phyloP scores from a whole-genome alignment of 2,888 invertebrate genomes.

The Orchesella flavescens region DNA sequence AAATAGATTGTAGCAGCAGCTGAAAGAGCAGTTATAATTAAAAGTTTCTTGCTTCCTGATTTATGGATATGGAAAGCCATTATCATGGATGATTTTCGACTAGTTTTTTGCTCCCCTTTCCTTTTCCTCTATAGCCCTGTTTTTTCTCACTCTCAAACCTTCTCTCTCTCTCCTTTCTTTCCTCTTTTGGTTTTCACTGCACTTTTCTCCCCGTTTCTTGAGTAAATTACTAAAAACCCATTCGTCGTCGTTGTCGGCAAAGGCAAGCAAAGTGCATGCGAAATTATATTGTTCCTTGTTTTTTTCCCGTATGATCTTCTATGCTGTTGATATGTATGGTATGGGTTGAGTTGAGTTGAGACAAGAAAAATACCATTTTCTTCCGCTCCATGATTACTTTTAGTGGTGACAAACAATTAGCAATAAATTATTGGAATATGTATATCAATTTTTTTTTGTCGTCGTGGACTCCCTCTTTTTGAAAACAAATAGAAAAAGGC shows the following conservation, averaged over 20 bases:
- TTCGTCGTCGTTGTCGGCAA: not conserved
- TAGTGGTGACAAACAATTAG: constrained; percentile 55
- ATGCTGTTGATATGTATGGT: constrained; percentile 9
- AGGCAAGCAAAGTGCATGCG: not conserved
- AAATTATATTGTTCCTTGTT: not conserved
- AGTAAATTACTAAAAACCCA: constrained; percentile 39
- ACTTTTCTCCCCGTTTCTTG: not conserved
- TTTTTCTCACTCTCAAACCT: constrained; percentile 4
- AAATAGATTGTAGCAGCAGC: constrained; percentile 29
- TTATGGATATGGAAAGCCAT: constrained; percentile 67
- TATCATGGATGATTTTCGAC: constrained; percentile 60
- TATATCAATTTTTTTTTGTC: not conserved
- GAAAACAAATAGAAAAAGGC: not conserved
- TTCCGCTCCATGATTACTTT: constrained; percentile 14
- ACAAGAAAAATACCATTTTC: constrained; percentile 20
- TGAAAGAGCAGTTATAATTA: constrained; percentile 68
- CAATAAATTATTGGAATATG: constrained; percentile 47
- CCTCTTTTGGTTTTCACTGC: not conserved
- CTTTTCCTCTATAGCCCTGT: constrained; percentile 12
- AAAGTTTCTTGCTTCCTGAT: constrained; percentile 68
- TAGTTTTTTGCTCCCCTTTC: constrained; percentile 25
- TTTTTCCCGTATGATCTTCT: not conserved
- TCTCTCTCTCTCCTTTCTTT: constrained; percentile 2
- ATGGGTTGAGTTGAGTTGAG: not conserved
- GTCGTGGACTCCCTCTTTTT: no score